Evolutionary conservation across 2,797 vertebrate species (phyloP), one percentile per base, ranked within the genome.

Genomic region (Mormyrops boulengeri): DNA sequence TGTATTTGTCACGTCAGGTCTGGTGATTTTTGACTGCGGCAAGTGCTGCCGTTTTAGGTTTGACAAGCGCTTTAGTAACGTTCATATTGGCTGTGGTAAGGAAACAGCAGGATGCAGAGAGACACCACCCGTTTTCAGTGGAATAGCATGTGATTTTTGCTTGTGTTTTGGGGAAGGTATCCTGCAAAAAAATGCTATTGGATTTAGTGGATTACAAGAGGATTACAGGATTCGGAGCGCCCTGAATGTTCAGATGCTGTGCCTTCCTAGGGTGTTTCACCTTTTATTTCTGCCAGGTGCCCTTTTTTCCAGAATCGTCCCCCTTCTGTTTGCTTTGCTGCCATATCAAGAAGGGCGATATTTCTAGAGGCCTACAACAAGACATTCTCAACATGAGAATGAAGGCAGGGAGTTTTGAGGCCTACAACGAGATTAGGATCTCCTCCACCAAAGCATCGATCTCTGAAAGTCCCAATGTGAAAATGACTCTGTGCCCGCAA

Each of bases 151-250:
- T n/a, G 49, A 60, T 87, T 53, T 87, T 52, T 19, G 30, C 30
- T 19, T 87, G 22, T 57, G 52, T 87, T 57, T 60, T 53, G n/a
- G 34, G 53, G 86, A 87, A 57, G 7, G 38, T 66, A 26, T 69
- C 87, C 57, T 66, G 60, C n/a, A 30, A 47, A 88, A 26, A 47
- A 53, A 44, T 26, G 60, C 38, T 69, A 47, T 47, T 82, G 55
- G 87, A 88, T 69, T 88, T 62, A 44, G 41, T 88, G 87, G 87
- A 88, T 89, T 89, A 85, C 80, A 89, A 60, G 55, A 41, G 88
- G 82, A 85, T 89, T 85, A 84, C 53, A 3, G 80, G 55, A 62
- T 57, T 30, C 88, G 12, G 80, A 0, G 22, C 7, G 88, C 8
- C 53, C 52, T 85, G 82, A 85, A 84, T 89, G 88, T 38, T 55